Percentiles rank a stretch among this genome's conserved stretches.
These are phyloP conservation scores for Cataglyphis hispanica DNA, from an alignment of 1,140 invertebrate genomes.

Conservation along the genomic window DNA sequence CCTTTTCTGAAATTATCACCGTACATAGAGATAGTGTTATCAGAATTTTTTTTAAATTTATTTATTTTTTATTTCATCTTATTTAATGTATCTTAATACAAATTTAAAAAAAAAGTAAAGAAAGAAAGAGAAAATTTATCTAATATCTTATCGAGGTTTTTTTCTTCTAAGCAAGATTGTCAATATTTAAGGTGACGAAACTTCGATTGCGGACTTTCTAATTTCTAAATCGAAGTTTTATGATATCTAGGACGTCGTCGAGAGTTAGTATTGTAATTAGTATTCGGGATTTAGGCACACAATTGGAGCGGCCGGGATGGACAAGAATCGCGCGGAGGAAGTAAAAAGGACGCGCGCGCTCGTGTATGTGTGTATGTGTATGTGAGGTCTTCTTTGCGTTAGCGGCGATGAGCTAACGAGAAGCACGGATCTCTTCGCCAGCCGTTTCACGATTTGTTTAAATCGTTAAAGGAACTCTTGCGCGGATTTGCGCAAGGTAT, in stretches of 20 bases:
- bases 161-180: neutral
- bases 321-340: neutral
- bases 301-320: neutral
- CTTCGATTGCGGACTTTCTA: neutral
- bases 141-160: neutral
- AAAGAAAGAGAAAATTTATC: neutral
- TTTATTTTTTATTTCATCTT: no score
- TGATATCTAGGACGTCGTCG: neutral
- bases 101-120: neutral
- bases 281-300: neutral
- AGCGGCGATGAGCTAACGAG: slow-evolving; percentile 78
- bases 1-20: no score
- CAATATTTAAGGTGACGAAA: neutral
- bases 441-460: slow-evolving; percentile 65
- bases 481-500: slow-evolving; percentile 66
- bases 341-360: neutral
- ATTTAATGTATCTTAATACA: neutral
- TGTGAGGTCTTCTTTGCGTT: slow-evolving; percentile 27
- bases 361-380: no score
- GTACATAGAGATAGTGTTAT: no score
- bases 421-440: slow-evolving; percentile 72
- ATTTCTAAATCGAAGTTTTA: neutral
- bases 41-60: no score
- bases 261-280: slow-evolving; percentile 17
- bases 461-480: slow-evolving; percentile 68